A percentile compares a stretch with the other conserved stretches of the same genome.
phyloP scores from a whole-genome alignment of 2,888 invertebrate genomes.

The Drosophila multiciliata region DNA sequence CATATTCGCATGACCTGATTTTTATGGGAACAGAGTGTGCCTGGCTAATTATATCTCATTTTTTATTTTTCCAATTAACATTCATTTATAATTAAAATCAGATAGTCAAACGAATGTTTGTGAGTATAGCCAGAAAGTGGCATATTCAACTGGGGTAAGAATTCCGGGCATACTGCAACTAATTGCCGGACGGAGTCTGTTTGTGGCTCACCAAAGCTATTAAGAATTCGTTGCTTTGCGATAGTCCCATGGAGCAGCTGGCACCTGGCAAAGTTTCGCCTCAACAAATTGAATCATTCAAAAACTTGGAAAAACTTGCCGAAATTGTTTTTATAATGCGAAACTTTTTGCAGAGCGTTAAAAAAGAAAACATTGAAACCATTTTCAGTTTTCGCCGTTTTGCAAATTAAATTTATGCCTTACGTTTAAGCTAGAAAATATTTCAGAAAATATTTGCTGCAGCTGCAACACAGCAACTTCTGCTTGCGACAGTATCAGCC shows the following conservation, averaged over 20 bases:
- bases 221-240: conserved; percentile 28
- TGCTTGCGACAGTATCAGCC: conserved; percentile 35
- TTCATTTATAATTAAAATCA: conserved; percentile 30
- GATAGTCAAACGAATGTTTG: conserved; percentile 14
- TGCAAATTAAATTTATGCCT: conserved; percentile 63
- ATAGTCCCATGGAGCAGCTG: conserved; percentile 44
- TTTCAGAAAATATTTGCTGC: conserved; percentile 52
- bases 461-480: conserved; percentile 47
- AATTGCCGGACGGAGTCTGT: conserved; percentile 53
- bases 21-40: not conserved
- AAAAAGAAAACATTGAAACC: conserved; percentile 20
- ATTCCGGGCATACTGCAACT: conserved; percentile 30
- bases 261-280: conserved; percentile 63
- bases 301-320: conserved; percentile 65
- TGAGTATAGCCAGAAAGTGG: conserved; percentile 8
- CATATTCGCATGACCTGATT: not conserved
- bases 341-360: conserved; percentile 58
- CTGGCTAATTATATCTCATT: conserved; percentile 13
- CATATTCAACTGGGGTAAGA: conserved; percentile 22
- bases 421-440: conserved; percentile 45
- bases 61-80: conserved; percentile 7
- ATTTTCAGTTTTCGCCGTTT: conserved; percentile 33
- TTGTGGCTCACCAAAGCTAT: conserved; percentile 51
- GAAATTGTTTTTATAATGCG: conserved; percentile 74
- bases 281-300: conserved; percentile 70